Conservation (phyloP, 2,113 vertebrate genomes). For the Cinclus mexicanus region DNA sequence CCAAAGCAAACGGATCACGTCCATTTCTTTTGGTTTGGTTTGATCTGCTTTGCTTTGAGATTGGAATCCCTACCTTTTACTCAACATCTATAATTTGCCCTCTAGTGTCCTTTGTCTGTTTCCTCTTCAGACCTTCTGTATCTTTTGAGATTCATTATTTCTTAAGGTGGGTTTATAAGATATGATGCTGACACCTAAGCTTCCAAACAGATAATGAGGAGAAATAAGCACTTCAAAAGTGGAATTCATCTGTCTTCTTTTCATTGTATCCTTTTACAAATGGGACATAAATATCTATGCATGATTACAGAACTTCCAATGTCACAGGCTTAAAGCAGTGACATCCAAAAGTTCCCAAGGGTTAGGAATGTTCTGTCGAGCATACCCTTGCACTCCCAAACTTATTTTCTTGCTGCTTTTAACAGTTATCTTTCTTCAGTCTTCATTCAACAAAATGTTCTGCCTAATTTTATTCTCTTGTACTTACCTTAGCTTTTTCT, state of each 20-base stretch:
- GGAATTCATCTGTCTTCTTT: neutral
- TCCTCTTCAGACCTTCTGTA: neutral
- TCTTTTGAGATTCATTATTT: neutral
- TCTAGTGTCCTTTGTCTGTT: neutral
- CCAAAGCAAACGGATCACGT: neutral
- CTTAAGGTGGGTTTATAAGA: neutral
- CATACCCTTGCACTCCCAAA: neutral
- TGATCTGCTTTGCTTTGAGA: neutral
- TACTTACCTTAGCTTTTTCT: neutral
- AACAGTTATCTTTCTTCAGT: neutral
- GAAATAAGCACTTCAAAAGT: neutral
- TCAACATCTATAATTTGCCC: neutral
- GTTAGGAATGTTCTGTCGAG: neutral
- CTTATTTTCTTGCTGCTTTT: neutral
- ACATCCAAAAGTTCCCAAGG: neutral
- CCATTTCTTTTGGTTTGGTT: neutral
- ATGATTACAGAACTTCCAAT: neutral
- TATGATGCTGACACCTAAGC: neutral
- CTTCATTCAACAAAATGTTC: neutral
- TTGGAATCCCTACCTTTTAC: neutral
- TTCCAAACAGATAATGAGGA: neutral
- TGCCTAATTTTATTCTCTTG: neutral
- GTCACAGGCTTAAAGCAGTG: neutral
- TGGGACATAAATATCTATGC: neutral
- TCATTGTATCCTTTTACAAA: neutral